These are phyloP conservation scores for Lordiphosa fenestrarum DNA, from an alignment of 2,888 invertebrate genomes.

Conservation along the genomic window DNA sequence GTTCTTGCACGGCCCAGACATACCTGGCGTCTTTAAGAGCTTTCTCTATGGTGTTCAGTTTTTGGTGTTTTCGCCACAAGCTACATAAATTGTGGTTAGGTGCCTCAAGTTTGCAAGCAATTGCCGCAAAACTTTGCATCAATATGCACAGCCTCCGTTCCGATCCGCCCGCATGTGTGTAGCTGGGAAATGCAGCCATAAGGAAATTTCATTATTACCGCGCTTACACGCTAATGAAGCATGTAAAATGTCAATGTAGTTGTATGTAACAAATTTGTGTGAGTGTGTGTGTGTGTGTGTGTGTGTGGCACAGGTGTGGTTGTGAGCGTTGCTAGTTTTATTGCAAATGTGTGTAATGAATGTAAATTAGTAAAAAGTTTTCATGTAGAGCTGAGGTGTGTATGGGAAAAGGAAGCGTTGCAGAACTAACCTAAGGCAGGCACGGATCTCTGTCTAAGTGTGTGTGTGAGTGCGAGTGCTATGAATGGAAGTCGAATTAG, in stretches of 20 bases:
- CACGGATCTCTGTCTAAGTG: slow-evolving; percentile 42
- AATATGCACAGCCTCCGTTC: slow-evolving; percentile 47
- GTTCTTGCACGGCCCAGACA: no score
- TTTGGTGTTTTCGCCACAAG: slow-evolving; percentile 36
- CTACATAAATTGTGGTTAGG: slow-evolving; percentile 63
- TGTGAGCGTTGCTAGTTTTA: slow-evolving; percentile 63
- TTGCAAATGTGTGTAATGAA: slow-evolving; percentile 77
- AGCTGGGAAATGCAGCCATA: slow-evolving; percentile 67
- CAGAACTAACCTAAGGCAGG: slow-evolving; percentile 62
- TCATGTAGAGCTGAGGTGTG: slow-evolving; percentile 39
- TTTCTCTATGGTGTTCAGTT: slow-evolving; percentile 32
- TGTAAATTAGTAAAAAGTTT: slow-evolving; percentile 76
- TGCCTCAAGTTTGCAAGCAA: slow-evolving; percentile 58
- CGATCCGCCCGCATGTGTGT: slow-evolving; percentile 21
- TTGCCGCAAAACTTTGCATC: slow-evolving; percentile 60
- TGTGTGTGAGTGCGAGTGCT: slow-evolving; percentile 19
- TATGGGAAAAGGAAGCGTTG: slow-evolving; percentile 45
- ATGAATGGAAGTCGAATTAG: slow-evolving; percentile 66
- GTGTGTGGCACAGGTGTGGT: slow-evolving; percentile 5
- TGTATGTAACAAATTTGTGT: slow-evolving; percentile 28
- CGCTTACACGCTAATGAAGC: slow-evolving; percentile 77
- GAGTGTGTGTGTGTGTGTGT: slow-evolving; percentile 11
- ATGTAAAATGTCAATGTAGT: slow-evolving; percentile 73
- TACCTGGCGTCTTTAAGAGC: no score
- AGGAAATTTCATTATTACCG: slow-evolving; percentile 76